Percentiles rank a stretch among this genome's conserved stretches.
Conservation (phyloP, 1,140 invertebrate genomes). For the Psix sp. region DNA sequence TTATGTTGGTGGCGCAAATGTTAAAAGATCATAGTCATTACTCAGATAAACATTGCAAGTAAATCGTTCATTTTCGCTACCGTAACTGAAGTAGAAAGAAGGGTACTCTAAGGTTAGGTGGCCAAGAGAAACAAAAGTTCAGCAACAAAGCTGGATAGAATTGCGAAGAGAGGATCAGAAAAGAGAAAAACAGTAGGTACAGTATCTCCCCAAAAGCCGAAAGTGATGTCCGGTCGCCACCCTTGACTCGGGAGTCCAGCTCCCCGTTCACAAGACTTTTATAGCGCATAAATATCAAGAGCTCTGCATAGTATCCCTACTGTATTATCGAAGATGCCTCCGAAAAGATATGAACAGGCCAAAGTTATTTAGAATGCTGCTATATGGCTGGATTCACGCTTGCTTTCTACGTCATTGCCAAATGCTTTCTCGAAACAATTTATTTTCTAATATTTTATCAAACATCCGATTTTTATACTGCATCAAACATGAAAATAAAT, state of each 20-base stretch:
- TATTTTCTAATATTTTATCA: constrained; percentile 33
- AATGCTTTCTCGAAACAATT: constrained; percentile 44
- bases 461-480: constrained; percentile 25
- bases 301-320: constrained; percentile 72
- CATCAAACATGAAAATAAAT: constrained; percentile 27
- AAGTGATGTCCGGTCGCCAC: constrained; percentile 73
- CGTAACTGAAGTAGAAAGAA: constrained; percentile 62
- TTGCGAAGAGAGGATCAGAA: constrained; percentile 1
- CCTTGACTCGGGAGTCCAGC: no score
- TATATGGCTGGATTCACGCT: constrained; percentile 58
- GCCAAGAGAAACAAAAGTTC: constrained; percentile 39
- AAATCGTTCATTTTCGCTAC: constrained; percentile 73
- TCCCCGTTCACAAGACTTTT: constrained; percentile 72
- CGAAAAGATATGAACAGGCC: constrained; percentile 57
- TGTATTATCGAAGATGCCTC: constrained; percentile 74
- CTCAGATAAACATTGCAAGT: constrained; percentile 69
- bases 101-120: constrained; percentile 22
- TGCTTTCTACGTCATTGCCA: constrained; percentile 43
- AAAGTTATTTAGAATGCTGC: constrained; percentile 66
- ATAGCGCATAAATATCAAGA: constrained; percentile 77
- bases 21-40: constrained; percentile 48
- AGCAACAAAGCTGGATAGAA: constrained; percentile 5
- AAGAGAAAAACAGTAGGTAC: constrained; percentile 22
- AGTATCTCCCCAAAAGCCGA: constrained; percentile 61
- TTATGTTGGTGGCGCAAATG: constrained; percentile 39